Evolutionary conservation across 2,888 invertebrate genomes (phyloP).

Genomic region (Ophonus ardosiacus): DNA sequence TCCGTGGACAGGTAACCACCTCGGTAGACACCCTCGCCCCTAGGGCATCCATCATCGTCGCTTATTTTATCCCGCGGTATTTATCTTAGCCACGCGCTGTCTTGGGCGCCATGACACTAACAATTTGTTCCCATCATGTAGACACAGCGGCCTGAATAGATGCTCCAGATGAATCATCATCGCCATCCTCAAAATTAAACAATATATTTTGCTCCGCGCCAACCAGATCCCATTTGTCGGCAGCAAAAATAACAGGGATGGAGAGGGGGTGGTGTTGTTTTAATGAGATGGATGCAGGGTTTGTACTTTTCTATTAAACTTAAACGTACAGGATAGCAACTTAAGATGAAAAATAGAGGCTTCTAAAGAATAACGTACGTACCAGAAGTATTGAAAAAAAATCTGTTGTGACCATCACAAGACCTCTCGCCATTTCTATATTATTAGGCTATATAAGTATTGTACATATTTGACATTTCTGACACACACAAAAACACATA

Average conservation of each 20-base stretch:
- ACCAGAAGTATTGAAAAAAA: no score
- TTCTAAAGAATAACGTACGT: no score
- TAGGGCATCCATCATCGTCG: slow-evolving; percentile 61
- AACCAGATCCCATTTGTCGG: slow-evolving; percentile 66
- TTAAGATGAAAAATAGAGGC: no score
- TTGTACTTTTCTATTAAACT: no score
- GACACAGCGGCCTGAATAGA: slow-evolving; percentile 50
- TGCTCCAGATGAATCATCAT: slow-evolving; percentile 60
- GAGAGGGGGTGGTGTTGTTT: not conserved
- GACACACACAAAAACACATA: no score
- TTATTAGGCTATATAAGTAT: no score
- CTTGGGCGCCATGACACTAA: slow-evolving; percentile 53
- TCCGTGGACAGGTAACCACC: slow-evolving; percentile 18
- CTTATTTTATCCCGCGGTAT: slow-evolving; percentile 60
- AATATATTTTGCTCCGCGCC: slow-evolving; percentile 68
- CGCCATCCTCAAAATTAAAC: slow-evolving; percentile 67
- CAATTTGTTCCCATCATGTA: slow-evolving; percentile 63
- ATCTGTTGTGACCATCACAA: no score
- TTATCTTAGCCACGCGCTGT: slow-evolving; percentile 54
- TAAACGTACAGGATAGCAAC: no score
- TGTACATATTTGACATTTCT: no score
- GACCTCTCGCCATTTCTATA: no score
- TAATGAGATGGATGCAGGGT: not conserved
- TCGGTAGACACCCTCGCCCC: slow-evolving; percentile 6
- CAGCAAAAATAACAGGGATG: not conserved